Evolutionary conservation across 2,113 vertebrate genomes (phyloP).

Genomic region (Cebidichthys violaceus): DNA sequence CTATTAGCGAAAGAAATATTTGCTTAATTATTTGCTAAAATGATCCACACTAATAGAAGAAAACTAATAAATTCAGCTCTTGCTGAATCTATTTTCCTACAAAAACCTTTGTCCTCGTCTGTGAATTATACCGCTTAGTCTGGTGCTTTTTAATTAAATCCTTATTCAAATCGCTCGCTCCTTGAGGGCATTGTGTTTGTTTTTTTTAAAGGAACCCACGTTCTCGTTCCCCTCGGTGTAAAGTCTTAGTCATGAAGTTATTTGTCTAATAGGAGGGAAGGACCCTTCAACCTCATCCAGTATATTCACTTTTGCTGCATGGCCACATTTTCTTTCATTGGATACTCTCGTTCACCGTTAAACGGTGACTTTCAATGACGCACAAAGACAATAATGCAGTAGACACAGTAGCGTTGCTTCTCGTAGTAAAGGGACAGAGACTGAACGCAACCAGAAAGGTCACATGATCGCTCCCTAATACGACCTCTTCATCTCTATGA

Average conservation of each 20-base stretch:
- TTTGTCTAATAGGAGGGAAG: conserved; percentile 5
- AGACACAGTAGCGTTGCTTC: conserved; percentile 14
- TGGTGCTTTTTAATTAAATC: conserved; percentile 43
- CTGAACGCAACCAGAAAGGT: conserved; percentile 18
- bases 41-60: not conserved
- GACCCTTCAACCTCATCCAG: not conserved
- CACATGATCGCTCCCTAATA: conserved; percentile 35
- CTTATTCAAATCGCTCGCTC: conserved; percentile 15
- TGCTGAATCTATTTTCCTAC: conserved; percentile 11
- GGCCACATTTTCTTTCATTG: not conserved
- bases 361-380: conserved; percentile 20
- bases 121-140: conserved; percentile 13
- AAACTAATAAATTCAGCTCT: conserved; percentile 6
- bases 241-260: conserved; percentile 1
- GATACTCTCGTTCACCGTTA: not conserved
- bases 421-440: conserved; percentile 17
- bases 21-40: conserved; percentile 28
- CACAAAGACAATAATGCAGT: conserved; percentile 3
- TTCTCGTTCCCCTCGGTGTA: not conserved
- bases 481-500: conserved; percentile 5
- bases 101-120: conserved; percentile 19
- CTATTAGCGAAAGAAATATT: not conserved
- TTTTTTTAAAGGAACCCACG: conserved; percentile 7
- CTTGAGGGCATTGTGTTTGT: conserved; percentile 28
- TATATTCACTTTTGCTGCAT: not conserved